These are phyloP conservation scores for Dysmachus trigonus DNA, from an alignment of 2,888 invertebrate species.

Conservation along the genomic window DNA sequence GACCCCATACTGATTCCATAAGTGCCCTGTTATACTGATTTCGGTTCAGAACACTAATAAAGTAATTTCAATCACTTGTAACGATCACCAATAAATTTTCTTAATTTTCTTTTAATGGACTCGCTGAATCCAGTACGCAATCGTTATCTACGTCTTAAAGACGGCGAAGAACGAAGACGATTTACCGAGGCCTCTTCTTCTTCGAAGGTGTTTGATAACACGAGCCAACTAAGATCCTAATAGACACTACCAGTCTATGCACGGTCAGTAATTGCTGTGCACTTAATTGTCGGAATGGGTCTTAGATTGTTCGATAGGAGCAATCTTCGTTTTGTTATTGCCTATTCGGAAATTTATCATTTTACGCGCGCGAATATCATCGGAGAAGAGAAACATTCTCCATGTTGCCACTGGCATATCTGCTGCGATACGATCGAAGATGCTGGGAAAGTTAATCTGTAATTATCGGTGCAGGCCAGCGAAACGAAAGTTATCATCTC, in stretches of 20 bases:
- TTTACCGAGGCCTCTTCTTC: neutral
- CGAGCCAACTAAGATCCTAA: neutral
- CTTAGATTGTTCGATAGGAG: neutral
- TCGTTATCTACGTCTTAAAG: neutral
- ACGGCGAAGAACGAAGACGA: neutral
- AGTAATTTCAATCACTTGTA: neutral
- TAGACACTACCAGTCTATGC: neutral
- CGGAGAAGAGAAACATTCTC: neutral
- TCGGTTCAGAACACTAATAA: neutral
- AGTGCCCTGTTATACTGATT: neutral
- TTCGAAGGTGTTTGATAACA: neutral
- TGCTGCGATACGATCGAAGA: neutral
- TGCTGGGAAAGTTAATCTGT: conserved; percentile 14
- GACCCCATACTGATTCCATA: neutral
- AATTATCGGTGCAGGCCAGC: neutral
- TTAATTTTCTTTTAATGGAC: neutral
- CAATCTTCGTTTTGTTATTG: neutral
- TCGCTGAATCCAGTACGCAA: neutral
- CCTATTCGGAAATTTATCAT: neutral
- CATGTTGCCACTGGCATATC: neutral
- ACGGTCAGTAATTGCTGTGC: neutral
- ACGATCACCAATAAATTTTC: neutral
- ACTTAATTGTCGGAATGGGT: neutral
- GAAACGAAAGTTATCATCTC: neutral
- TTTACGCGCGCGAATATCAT: neutral